Evolutionary conservation across 2,113 vertebrate genomes (phyloP), one percentile per base, ranked within the genome.

Genomic region (Chaenogobius annularis): DNA sequence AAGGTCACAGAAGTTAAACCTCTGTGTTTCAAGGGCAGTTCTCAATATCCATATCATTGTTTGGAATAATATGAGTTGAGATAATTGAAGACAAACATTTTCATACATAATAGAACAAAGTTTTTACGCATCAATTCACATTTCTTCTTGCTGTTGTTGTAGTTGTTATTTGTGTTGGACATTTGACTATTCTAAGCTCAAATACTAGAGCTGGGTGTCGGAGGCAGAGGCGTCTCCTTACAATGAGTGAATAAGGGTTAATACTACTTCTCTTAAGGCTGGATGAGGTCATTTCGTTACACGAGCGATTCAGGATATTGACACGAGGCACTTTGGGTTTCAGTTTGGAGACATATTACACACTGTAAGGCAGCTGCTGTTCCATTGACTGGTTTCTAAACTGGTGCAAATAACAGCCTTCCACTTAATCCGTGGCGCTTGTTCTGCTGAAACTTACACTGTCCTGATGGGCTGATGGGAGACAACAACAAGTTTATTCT

Each of bases 251-350:
- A 87, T 82, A 84, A 83, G 70, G 77, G 80, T 85, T 79, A 81
- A 88, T 56, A 23, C 48, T 83, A 79, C 44, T 46, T 54, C 80
- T 85, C 87, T 89, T 73, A 88, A 69, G 87, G 82, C 73, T 82
- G 74, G 73, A 84, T 90, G 82, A 91, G 88, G 86, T 89, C 86
- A 89, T 87, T 4, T 70, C 64, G 78, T 74, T 23, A 62, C 54
- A 66, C 44, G 72, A n/a, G 79, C 31, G 40, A 40, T 40, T 56
- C 73, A 66, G 55, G 62, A 78, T 54, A 77, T 58, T 63, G 82
- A 85, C 79, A 86, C 72, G 52, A 61, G 17, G 69, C 64, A 61
- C 61, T 79, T 31, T 68, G 31, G 31, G 77, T 84, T 81, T 85
- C 84, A 80, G 64, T n/a, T 56, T 64, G 47, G 59, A 59, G 72